A percentile compares a stretch with the other conserved stretches of the same genome.
These are phyloP conservation scores for Steinernema carpocapsae DNA, from an alignment of 2,888 invertebrate genomes.

Conservation along the genomic window DNA sequence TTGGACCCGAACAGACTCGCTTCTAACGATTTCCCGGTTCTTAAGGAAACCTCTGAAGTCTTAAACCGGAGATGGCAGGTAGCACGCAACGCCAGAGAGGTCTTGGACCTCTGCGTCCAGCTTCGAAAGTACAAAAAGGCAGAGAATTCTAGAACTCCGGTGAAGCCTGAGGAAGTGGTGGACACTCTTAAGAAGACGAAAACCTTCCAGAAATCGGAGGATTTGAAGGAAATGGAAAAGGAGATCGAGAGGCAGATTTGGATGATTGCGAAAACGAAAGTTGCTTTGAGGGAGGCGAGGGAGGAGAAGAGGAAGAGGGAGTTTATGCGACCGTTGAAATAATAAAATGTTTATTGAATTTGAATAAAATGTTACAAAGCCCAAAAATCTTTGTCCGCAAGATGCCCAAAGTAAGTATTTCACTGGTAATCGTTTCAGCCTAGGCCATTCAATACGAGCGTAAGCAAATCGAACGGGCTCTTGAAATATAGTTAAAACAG, in stretches of 20 bases:
- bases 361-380: not conserved
- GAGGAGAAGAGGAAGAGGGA: not conserved
- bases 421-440: no score
- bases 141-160: not conserved
- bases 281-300: no score
- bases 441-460: no score
- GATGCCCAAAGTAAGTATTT: no score
- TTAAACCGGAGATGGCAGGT: not conserved
- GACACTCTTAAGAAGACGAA: not conserved
- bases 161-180: not conserved
- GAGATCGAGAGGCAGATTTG: constrained; percentile 1
- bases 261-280: not conserved
- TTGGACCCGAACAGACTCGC: not conserved
- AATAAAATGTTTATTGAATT: not conserved
- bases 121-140: not conserved
- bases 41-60: not conserved
- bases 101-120: no score
- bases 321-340: not conserved
- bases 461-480: no score
- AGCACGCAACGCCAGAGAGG: not conserved
- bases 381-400: not conserved
- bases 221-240: not conserved
- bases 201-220: not conserved
- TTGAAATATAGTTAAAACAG: no score
- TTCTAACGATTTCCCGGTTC: not conserved